These are phyloP conservation scores for Thymelicus lineola DNA, from an alignment of 2,888 invertebrate genomes.

Conservation along the genomic window DNA sequence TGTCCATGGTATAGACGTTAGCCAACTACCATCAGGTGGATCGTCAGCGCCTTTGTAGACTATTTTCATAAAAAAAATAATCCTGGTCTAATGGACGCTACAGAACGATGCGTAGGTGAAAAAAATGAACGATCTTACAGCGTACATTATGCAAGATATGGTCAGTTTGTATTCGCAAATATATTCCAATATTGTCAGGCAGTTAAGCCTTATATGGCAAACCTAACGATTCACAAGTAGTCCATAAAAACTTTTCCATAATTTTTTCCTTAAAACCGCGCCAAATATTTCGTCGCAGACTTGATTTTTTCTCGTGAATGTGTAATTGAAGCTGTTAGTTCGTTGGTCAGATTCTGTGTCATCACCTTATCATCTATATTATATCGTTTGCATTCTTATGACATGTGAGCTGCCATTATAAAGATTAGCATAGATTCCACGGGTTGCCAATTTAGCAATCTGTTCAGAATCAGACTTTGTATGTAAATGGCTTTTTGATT, in stretches of 20 bases:
- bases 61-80: too few species aligned
- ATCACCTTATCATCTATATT: slow-evolving; percentile 1
- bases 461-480: slow-evolving; percentile 3
- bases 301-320: slow-evolving; percentile 15
- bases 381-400: slow-evolving; percentile 20
- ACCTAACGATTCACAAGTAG: not conserved
- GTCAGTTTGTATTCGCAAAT: too few species aligned
- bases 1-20: too few species aligned
- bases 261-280: slow-evolving; percentile 9
- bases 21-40: too few species aligned
- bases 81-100: too few species aligned
- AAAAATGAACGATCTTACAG: too few species aligned
- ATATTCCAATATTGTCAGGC: too few species aligned
- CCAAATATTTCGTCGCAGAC: not conserved
- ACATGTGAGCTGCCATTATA: slow-evolving; percentile 22
- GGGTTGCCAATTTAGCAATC: slow-evolving; percentile 6
- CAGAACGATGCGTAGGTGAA: too few species aligned
- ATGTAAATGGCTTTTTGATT: too few species aligned
- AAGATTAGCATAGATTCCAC: slow-evolving; percentile 34
- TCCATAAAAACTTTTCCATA: not conserved
- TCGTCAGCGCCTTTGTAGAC: too few species aligned
- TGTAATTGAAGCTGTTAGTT: not conserved
- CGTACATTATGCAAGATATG: too few species aligned
- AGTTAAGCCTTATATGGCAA: too few species aligned
- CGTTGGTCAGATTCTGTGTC: slow-evolving; percentile 13